A percentile compares a stretch with the other conserved stretches of the same genome.
Evolutionary conservation across 2,888 invertebrate species (phyloP).

Genomic region (Smittia sp.): DNA sequence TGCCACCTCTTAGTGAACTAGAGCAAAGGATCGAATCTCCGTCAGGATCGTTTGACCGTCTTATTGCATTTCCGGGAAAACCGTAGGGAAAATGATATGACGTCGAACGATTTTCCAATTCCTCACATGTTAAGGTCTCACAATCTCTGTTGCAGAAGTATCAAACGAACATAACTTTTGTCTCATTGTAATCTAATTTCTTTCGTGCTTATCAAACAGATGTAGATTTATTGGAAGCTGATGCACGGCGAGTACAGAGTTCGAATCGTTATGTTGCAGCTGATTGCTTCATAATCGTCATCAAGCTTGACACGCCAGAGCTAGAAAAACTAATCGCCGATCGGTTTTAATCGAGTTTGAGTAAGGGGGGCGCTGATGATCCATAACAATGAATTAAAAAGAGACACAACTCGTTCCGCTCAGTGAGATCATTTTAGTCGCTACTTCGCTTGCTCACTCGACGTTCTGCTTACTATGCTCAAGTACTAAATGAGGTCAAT

Average conservation of each 20-base stretch:
- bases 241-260: neutral
- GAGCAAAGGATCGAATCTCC: no score
- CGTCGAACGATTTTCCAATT: no score
- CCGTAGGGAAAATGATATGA: no score
- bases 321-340: no score
- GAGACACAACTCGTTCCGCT: neutral
- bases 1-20: no score
- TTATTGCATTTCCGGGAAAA: no score
- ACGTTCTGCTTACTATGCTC: neutral
- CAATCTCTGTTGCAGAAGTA: no score
- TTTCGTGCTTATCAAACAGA: neutral
- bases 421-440: neutral
- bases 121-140: no score
- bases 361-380: neutral
- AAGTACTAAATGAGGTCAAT: conserved; percentile 40
- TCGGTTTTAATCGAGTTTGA: no score
- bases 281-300: no score
- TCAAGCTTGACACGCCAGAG: no score
- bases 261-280: neutral
- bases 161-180: neutral
- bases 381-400: neutral
- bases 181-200: neutral
- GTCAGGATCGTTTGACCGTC: no score
- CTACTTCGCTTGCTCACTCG: neutral
- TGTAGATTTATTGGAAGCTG: neutral